These are phyloP conservation scores for Drosophila sechellia DNA, from an alignment of 1,140 invertebrate species.

Conservation along the genomic window DNA sequence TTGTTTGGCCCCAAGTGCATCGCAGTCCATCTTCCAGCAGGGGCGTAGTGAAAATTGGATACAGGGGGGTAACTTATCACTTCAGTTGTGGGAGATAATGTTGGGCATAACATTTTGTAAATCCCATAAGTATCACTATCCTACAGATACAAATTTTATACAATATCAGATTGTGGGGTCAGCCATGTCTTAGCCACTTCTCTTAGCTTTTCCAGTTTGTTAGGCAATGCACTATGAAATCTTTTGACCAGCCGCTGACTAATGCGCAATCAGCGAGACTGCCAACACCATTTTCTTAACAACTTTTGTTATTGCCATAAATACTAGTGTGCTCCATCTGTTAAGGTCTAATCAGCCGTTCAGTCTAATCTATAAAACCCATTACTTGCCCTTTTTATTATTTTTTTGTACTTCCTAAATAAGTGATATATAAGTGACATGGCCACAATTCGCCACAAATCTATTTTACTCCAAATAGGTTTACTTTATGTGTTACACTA, in stretches of 20 bases:
- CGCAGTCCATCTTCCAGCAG: constrained; percentile 20
- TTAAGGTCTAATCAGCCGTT: constrained; percentile 1
- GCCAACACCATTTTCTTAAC: not conserved
- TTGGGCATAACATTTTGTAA: too few species aligned
- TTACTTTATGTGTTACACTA: not conserved
- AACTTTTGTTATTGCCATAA: constrained; percentile 17
- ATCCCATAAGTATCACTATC: too few species aligned
- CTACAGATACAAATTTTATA: too few species aligned
- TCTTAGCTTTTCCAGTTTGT: constrained; percentile 30
- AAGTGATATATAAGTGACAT: too few species aligned
- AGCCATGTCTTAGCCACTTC: constrained; percentile 5
- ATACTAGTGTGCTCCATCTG: constrained; percentile 1
- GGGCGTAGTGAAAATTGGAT: constrained; percentile 8
- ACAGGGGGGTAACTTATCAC: too few species aligned
- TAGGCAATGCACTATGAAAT: constrained; percentile 39
- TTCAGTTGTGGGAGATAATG: too few species aligned
- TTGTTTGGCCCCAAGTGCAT: constrained; percentile 31
- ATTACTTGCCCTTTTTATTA: not conserved
- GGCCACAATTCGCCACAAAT: too few species aligned
- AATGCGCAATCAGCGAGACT: constrained; percentile 16
- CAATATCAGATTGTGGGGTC: not conserved
- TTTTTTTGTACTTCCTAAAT: not conserved
- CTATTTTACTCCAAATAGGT: too few species aligned
- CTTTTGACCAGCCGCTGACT: constrained; percentile 22
- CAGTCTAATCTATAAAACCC: constrained; percentile 1